A percentile compares a stretch with the other conserved stretches of the same genome.
Conservation (phyloP, 1,140 invertebrate genomes). For the Leptonema lineaticorne region DNA sequence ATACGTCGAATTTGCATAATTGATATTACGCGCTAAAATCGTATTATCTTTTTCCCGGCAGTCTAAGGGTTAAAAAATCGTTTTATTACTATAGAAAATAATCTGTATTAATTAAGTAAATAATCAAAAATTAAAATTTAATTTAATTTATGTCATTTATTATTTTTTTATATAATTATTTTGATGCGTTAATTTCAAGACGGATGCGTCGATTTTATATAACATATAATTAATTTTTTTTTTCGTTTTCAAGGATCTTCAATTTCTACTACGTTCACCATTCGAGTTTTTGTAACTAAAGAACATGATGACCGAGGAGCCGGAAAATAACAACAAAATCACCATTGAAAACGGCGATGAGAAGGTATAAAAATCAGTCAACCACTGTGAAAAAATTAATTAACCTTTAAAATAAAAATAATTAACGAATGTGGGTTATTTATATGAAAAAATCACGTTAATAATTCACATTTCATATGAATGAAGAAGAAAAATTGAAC, state of each 20-base stretch:
- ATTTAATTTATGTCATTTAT: neutral
- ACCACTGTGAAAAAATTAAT: neutral
- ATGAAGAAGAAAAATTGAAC: too few relatives aligned
- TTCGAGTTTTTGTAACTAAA: too few relatives aligned
- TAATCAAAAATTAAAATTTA: too few relatives aligned
- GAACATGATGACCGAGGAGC: constrained; percentile 22
- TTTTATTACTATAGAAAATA: too few relatives aligned
- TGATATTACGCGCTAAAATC: too few relatives aligned
- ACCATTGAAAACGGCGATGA: constrained; percentile 8
- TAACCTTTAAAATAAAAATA: neutral
- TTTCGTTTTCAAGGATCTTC: neutral
- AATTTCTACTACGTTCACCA: neutral
- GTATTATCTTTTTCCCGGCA: too few relatives aligned
- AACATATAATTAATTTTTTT: too few relatives aligned
- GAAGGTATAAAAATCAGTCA: constrained; percentile 23
- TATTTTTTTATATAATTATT: neutral
- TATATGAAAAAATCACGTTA: neutral
- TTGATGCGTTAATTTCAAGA: too few relatives aligned
- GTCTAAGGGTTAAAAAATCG: too few relatives aligned
- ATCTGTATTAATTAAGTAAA: too few relatives aligned
- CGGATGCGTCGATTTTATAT: too few relatives aligned
- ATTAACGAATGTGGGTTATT: neutral
- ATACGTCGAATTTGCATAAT: too few relatives aligned
- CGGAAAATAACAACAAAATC: constrained; percentile 27
- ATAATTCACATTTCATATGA: neutral